Evolutionary conservation across 2,797 vertebrate species (phyloP).

Genomic region (Emys orbicularis): DNA sequence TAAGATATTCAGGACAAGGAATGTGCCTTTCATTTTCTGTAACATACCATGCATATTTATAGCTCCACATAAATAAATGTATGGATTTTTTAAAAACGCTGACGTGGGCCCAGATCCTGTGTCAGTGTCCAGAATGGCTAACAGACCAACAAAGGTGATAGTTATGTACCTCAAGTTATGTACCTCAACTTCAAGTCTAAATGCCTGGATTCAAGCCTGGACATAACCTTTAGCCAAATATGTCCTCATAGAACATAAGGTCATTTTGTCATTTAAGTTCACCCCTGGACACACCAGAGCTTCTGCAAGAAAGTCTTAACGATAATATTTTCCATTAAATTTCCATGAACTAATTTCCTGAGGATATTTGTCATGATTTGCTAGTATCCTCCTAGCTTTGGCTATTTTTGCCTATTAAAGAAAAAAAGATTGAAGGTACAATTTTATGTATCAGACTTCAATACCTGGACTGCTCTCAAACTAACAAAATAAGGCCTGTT

Average conservation of each 20-base stretch:
- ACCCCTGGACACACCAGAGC: background rate
- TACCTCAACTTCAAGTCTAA: background rate
- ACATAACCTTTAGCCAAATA: background rate
- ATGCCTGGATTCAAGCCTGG: background rate
- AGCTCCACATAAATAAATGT: background rate
- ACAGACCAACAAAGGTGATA: background rate
- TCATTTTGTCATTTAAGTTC: background rate
- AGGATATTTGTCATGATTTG: slow-evolving; percentile 8
- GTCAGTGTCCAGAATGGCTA: background rate
- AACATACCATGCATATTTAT: rapidly evolving
- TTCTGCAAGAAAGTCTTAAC: background rate
- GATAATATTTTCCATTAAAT: background rate
- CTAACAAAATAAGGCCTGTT: background rate
- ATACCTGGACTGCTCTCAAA: background rate
- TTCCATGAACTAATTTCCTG: slow-evolving; percentile 32
- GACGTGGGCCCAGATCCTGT: no score
- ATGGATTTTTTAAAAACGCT: no score
- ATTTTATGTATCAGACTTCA: background rate
- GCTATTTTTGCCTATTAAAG: background rate
- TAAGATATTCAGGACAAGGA: background rate
- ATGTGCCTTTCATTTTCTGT: background rate
- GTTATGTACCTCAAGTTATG: background rate
- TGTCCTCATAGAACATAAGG: background rate
- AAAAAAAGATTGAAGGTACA: rapidly evolving
- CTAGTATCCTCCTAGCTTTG: background rate